Evolutionary conservation across 2,797 vertebrate genomes (phyloP).

Genomic region (Melanotaenia trifasciata): DNA sequence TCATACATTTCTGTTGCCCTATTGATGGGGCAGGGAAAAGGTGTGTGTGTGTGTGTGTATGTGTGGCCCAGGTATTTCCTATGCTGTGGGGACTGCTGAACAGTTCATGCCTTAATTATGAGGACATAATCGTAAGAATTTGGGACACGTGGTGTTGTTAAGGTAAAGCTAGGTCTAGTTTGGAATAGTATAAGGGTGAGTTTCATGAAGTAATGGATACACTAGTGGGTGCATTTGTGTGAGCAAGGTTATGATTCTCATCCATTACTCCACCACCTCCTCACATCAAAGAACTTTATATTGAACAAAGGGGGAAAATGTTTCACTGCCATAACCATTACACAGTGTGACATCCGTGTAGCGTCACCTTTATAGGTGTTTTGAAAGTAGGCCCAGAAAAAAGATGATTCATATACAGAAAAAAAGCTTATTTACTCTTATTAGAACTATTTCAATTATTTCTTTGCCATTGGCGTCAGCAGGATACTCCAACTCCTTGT

Average conservation of each 20-base stretch:
- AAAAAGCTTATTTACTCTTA: background rate
- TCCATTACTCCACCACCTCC: slow-evolving; percentile 73
- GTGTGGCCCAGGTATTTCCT: background rate
- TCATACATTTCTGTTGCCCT: slow-evolving; percentile 35
- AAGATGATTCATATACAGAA: background rate
- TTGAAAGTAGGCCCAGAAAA: slow-evolving; percentile 16
- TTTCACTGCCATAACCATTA: slow-evolving; percentile 22
- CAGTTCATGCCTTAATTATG: background rate
- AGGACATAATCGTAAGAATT: background rate
- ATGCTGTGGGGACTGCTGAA: background rate
- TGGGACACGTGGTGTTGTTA: background rate
- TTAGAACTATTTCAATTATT: background rate
- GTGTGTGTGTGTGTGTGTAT: background rate
- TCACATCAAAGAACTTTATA: slow-evolving; percentile 56
- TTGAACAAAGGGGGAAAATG: slow-evolving; percentile 17
- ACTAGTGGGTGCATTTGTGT: background rate
- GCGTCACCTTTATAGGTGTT: slow-evolving; percentile 24
- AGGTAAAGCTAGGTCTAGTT: background rate
- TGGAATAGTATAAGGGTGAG: background rate
- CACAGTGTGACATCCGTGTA: background rate
- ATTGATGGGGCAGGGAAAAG: slow-evolving; percentile 28
- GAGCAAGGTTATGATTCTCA: slow-evolving; percentile 35
- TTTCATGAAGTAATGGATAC: slow-evolving; percentile 8
- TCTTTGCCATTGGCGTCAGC: slow-evolving; percentile 7
- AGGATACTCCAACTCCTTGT: slow-evolving; percentile 11